phyloP scores from a whole-genome alignment of 1,140 invertebrate species.

The Drosophila kohkoa region DNA sequence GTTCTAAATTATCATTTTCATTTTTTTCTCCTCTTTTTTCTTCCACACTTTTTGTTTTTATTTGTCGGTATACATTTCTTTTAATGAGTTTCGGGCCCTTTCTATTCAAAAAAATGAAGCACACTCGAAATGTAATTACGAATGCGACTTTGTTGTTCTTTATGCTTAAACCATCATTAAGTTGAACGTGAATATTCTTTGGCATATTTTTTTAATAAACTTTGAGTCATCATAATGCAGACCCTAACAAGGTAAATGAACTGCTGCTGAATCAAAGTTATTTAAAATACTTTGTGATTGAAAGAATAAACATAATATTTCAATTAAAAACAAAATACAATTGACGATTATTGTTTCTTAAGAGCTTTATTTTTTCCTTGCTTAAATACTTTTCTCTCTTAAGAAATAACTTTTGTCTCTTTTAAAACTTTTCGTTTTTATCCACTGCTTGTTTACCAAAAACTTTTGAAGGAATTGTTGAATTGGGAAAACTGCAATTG shows the following conservation, averaged over 20 bases:
- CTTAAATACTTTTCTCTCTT: too few relatives aligned
- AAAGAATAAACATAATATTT: neutral
- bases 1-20: slow-evolving; percentile 71
- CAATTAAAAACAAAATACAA: neutral
- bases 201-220: slow-evolving; percentile 65
- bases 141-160: slow-evolving; percentile 49
- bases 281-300: neutral
- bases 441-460: too few relatives aligned
- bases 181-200: slow-evolving; percentile 4
- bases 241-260: neutral
- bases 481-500: too few relatives aligned
- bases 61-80: slow-evolving; percentile 45
- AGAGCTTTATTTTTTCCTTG: too few relatives aligned
- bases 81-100: slow-evolving; percentile 70
- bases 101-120: slow-evolving; percentile 38
- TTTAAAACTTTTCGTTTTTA: too few relatives aligned
- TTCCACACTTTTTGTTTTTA: neutral
- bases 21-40: slow-evolving; percentile 20
- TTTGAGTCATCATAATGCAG: neutral
- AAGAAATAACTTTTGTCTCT: too few relatives aligned
- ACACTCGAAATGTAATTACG: slow-evolving; percentile 73
- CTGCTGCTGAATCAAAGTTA: neutral
- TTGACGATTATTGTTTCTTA: too few relatives aligned
- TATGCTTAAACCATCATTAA: slow-evolving; percentile 5
- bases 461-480: too few relatives aligned